Conservation (phyloP, 2,113 vertebrate species). For the Falcunculus frontatus region DNA sequence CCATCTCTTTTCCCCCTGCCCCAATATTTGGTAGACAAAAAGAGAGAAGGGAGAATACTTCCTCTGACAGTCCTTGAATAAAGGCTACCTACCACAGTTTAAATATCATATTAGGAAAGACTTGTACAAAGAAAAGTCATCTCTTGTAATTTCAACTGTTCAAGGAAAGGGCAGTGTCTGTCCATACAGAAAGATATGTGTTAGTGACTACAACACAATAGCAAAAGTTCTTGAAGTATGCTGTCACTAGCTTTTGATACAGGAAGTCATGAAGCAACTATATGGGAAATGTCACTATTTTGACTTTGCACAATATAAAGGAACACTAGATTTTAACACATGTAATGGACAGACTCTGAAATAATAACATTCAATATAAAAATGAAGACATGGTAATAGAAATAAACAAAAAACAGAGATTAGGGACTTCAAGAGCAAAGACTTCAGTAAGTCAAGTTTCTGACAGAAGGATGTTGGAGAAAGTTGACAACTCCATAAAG, state of each 20-base stretch:
- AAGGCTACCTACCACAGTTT: not conserved
- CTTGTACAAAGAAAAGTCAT: not conserved
- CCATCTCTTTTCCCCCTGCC: not conserved
- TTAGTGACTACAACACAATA: not conserved
- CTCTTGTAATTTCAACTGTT: not conserved
- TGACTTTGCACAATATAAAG: not conserved
- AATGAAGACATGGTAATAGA: not conserved
- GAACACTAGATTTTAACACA: not conserved
- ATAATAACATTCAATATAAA: not conserved
- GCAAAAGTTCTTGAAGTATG: not conserved
- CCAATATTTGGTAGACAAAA: not conserved
- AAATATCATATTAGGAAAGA: not conserved
- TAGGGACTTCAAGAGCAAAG: not conserved
- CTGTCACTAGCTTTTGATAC: not conserved
- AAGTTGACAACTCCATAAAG: not conserved
- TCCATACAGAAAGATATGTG: not conserved
- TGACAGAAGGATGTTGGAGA: not conserved
- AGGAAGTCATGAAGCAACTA: not conserved
- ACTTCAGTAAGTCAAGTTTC: not conserved
- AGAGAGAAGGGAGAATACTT: not conserved
- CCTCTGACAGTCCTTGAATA: not conserved
- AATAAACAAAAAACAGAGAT: not conserved
- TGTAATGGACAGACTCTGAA: not conserved
- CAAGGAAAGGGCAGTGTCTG: not conserved
- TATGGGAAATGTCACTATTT: not conserved